Evolutionary conservation across 1,140 invertebrate genomes (phyloP).

Genomic region (Drosophila dunni): DNA sequence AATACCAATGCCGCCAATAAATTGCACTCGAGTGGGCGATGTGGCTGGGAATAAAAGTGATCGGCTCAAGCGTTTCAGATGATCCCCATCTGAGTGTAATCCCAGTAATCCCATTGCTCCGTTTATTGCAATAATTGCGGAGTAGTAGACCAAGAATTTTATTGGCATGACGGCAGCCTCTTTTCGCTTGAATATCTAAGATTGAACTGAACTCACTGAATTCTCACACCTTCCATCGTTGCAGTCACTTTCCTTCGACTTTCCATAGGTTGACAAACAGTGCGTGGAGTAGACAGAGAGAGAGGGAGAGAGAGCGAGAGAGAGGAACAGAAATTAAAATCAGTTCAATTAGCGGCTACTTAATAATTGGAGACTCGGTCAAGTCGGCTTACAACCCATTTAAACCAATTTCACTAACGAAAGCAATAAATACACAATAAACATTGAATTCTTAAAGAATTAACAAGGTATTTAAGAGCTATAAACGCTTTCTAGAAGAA

Average conservation of each 20-base stretch:
- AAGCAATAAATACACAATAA: neutral
- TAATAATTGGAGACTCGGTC: constrained; percentile 31
- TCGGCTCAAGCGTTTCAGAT: constrained; percentile 62
- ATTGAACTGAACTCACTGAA: constrained; percentile 38
- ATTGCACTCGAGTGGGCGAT: constrained; percentile 78
- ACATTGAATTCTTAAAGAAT: constrained; percentile 18
- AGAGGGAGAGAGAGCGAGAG: neutral
- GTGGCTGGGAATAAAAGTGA: constrained; percentile 77
- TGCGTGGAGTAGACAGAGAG: neutral
- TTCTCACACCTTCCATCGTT: constrained; percentile 51
- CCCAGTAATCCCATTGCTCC: neutral
- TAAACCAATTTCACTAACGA: constrained; percentile 50
- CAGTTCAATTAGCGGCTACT: constrained; percentile 64
- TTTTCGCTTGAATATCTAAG: constrained; percentile 22
- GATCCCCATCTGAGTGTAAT: neutral
- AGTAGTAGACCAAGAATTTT: neutral
- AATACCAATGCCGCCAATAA: constrained; percentile 82
- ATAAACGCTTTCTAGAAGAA: constrained; percentile 10
- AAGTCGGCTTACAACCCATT: constrained; percentile 33
- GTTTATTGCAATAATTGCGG: neutral
- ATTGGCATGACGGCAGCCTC: constrained; percentile 37
- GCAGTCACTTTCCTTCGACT: constrained; percentile 63
- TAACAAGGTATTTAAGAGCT: constrained; percentile 6
- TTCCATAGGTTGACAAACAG: constrained; percentile 45
- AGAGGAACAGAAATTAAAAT: constrained; percentile 26